Conservation (phyloP, 2,797 vertebrate genomes). For the Molossus molossus region DNA sequence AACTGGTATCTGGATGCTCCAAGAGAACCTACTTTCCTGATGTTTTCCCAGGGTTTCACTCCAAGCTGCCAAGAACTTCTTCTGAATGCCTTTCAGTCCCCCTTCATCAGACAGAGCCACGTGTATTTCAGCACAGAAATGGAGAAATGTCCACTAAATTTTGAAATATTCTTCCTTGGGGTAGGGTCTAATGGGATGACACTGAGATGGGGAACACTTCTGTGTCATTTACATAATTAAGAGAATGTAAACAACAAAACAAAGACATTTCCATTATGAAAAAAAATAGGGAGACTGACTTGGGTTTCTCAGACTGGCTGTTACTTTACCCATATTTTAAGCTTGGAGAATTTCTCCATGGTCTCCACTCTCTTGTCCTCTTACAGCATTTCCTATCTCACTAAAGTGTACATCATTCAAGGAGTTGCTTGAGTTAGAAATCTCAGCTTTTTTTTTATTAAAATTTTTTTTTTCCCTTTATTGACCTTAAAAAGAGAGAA, state of each 20-base stretch:
- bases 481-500: too few species aligned
- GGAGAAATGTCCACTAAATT: background rate
- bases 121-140: background rate
- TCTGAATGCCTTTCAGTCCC: background rate
- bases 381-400: background rate
- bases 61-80: conserved; percentile 1
- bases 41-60: background rate
- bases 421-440: background rate
- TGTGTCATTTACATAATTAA: conserved; percentile 21
- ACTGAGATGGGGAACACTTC: background rate
- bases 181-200: background rate
- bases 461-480: too few species aligned
- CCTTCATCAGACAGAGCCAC: background rate
- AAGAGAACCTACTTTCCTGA: background rate
- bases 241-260: conserved; percentile 35
- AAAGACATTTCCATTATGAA: background rate
- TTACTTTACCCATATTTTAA: conserved; percentile 35
- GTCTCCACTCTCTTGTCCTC: background rate
- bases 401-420: conserved; percentile 15
- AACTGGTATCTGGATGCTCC: background rate
- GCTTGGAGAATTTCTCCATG: background rate
- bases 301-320: background rate
- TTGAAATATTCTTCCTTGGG: conserved; percentile 1
- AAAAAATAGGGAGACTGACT: background rate
- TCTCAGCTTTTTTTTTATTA: background rate